These are phyloP conservation scores for Clepsis dumicolana DNA, from an alignment of 2,888 invertebrate species.

Conservation along the genomic window DNA sequence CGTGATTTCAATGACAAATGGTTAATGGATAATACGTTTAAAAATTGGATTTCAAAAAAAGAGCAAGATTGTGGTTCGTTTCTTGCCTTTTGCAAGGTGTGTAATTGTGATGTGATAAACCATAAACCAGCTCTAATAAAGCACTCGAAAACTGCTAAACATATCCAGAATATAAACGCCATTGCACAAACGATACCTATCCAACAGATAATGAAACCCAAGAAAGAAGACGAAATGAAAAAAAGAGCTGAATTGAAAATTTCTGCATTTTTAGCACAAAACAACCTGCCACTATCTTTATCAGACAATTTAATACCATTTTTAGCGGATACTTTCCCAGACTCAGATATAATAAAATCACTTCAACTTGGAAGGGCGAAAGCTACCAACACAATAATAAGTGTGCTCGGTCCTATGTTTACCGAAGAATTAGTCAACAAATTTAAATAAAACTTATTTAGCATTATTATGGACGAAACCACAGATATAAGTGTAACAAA, in stretches of 20 bases:
- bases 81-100: constrained; percentile 9
- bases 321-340: constrained; percentile 36
- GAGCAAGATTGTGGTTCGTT: neutral
- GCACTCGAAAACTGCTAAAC: constrained; percentile 42
- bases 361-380: constrained; percentile 46
- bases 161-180: constrained; percentile 38
- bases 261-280: constrained; percentile 45
- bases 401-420: constrained; percentile 44
- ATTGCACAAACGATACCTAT: constrained; percentile 40
- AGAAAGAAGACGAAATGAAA: constrained; percentile 44
- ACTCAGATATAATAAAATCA: constrained; percentile 42
- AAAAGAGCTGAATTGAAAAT: constrained; percentile 47
- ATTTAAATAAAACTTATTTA: constrained; percentile 20
- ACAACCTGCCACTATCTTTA: constrained; percentile 44
- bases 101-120: constrained; percentile 41
- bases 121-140: constrained; percentile 45
- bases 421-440: constrained; percentile 43
- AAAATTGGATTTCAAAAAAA: constrained; percentile 1
- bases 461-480: constrained; percentile 47
- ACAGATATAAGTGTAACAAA: constrained; percentile 45
- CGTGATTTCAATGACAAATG: constrained; percentile 4
- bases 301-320: constrained; percentile 46
- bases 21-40: constrained; percentile 3
- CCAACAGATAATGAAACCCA: constrained; percentile 42
- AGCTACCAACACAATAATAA: constrained; percentile 44